These are phyloP conservation scores for Amblyornis subalaris DNA, from an alignment of 2,113 vertebrate species.

Conservation along the genomic window DNA sequence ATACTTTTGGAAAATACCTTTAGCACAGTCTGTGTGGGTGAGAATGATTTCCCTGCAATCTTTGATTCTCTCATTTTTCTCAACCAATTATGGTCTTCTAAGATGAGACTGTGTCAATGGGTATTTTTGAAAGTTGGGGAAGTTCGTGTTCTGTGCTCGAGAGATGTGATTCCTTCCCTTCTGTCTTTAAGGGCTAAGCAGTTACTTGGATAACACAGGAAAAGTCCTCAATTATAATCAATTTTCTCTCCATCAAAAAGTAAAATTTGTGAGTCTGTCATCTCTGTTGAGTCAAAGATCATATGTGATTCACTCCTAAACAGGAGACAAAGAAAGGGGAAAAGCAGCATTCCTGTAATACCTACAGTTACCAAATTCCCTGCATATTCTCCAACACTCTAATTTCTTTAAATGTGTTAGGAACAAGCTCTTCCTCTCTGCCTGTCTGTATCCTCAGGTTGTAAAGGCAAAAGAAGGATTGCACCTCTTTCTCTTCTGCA, in stretches of 20 bases:
- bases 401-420: not conserved
- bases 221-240: not conserved
- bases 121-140: not conserved
- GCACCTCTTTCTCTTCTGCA: not conserved
- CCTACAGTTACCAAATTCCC: not conserved
- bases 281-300: not conserved
- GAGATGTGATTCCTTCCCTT: not conserved
- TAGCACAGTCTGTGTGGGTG: slow-evolving; percentile 14
- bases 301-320: not conserved
- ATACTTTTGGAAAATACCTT: slow-evolving; percentile 28
- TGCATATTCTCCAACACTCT: not conserved
- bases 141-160: not conserved
- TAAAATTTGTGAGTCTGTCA: not conserved
- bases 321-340: not conserved
- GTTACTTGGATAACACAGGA: not conserved
- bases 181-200: not conserved
- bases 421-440: not conserved
- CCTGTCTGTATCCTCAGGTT: not conserved
- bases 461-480: not conserved
- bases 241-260: not conserved
- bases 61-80: not conserved
- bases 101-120: not conserved
- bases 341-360: not conserved
- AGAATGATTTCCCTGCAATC: not conserved
- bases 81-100: not conserved